These are phyloP conservation scores for Burhinus bistriatus DNA, from an alignment of 2,113 vertebrate species.

Conservation along the genomic window DNA sequence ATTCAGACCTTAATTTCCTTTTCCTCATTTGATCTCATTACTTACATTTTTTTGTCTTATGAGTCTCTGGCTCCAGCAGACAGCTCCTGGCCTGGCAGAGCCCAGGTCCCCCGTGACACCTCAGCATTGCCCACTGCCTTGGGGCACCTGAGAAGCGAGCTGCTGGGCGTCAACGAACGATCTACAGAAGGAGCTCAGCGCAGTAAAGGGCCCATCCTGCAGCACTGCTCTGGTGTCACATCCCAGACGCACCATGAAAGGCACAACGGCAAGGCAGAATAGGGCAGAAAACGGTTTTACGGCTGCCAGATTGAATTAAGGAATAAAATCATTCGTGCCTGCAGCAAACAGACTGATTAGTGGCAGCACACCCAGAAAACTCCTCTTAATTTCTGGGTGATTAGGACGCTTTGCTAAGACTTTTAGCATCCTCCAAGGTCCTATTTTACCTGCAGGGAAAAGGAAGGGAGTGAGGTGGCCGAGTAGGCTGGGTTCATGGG, in stretches of 20 bases:
- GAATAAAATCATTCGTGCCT: neutral
- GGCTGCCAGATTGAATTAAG: neutral
- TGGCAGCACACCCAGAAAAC: neutral
- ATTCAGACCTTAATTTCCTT: neutral
- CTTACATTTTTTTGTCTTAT: neutral
- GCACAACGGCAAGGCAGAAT: neutral
- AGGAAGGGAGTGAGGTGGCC: accelerated
- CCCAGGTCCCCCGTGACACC: neutral
- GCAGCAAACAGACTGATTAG: neutral
- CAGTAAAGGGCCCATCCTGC: accelerated
- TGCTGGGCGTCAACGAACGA: neutral
- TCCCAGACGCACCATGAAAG: neutral
- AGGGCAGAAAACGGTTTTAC: accelerated
- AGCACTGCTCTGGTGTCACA: accelerated
- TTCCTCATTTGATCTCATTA: neutral
- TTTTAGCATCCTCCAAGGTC: neutral
- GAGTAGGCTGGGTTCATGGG: neutral
- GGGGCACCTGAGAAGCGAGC: neutral
- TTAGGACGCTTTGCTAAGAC: neutral
- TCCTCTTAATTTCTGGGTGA: neutral
- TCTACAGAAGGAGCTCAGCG: neutral
- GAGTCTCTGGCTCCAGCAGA: neutral
- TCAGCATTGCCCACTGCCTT: neutral
- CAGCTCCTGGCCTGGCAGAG: neutral
- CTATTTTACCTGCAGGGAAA: neutral